Evolutionary conservation across 2,888 invertebrate genomes (phyloP), one percentile per base, ranked within the genome.

Genomic region (Ormyrus pomaceus): DNA sequence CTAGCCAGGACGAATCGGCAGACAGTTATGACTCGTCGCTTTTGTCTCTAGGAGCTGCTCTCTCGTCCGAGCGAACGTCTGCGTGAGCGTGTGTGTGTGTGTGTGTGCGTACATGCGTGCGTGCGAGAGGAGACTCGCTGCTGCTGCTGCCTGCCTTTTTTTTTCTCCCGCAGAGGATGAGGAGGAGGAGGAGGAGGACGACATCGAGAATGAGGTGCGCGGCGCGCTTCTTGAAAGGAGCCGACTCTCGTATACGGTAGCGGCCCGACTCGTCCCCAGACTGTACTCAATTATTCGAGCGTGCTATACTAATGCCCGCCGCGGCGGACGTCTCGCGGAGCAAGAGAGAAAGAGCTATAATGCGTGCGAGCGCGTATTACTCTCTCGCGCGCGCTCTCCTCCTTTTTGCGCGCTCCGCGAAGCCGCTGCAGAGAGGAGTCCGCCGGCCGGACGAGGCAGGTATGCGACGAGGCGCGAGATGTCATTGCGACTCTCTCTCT

Each of bases 271-370:
- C 62, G 53, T 74, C 46, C 34, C 83, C 85, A 85, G 88, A 89
- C 88, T 89, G 89, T 90, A 88, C 88, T 89, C 89, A 90, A 90
- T 90, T 90, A 90, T 89, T 90, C 87, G 86, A 84, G 84, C 87
- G 88, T 88, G 89, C 89, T 89, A 89, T 89, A 90, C 88, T 89
- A 89, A 89, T 87, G 87, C 88, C 19, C 86, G 86, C 86, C 85
- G 85, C 19, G 19, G 19, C 19, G 19, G 19, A 19, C 19, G 19
- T 19, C 19, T 19, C 19, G 19, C 19, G 19, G 19, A 19, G 19
- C 19, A 19, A 19, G 19, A 19, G 19, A 19, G 19, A 19, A 19
- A 19, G 19, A 19, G 78, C 61, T 62, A 65, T 62, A 79, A 79
- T 68, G 78, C 56, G 66, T 59, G 34, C 53, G 51, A 50, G 66